phyloP scores from a whole-genome alignment of 2,888 invertebrate species.

The Heliconius ethilla region DNA sequence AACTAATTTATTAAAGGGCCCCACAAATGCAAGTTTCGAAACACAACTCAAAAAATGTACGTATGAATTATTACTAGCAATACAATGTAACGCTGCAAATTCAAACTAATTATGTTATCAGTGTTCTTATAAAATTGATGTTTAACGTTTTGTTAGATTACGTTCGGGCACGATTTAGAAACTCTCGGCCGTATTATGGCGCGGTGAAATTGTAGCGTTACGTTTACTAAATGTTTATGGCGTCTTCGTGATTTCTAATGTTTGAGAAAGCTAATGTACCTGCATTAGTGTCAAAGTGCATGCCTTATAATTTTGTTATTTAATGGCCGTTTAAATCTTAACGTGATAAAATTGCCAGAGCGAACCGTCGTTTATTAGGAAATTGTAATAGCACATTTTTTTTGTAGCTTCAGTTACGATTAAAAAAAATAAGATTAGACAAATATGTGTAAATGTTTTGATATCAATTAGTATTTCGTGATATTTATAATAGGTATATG shows the following conservation, averaged over 20 bases:
- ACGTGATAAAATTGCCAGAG: conserved; percentile 28
- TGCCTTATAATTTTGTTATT: conserved; percentile 43
- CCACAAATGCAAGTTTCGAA: conserved; percentile 72
- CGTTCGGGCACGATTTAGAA: conserved; percentile 43
- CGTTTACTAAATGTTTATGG: conserved; percentile 58
- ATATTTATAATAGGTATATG: neutral
- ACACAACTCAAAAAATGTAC: conserved; percentile 55
- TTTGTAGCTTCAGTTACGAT: neutral
- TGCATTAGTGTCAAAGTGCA: conserved; percentile 46
- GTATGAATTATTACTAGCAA: conserved; percentile 58
- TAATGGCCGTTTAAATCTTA: conserved; percentile 34
- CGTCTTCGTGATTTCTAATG: conserved; percentile 58
- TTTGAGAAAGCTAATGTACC: conserved; percentile 46
- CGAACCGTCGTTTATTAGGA: neutral
- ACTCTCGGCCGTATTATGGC: conserved; percentile 25
- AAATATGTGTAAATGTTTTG: neutral
- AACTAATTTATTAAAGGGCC: conserved; percentile 75
- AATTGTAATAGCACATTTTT: neutral
- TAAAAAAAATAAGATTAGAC: too few relatives aligned
- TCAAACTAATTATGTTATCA: conserved; percentile 60
- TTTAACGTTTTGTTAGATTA: conserved; percentile 17
- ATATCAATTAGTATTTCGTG: neutral
- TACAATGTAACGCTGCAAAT: conserved; percentile 47
- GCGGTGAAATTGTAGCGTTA: conserved; percentile 55
- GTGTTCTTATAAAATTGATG: conserved; percentile 34